phyloP scores from a whole-genome alignment of 2,888 invertebrate species.

The Hypolimnas misippus region DNA sequence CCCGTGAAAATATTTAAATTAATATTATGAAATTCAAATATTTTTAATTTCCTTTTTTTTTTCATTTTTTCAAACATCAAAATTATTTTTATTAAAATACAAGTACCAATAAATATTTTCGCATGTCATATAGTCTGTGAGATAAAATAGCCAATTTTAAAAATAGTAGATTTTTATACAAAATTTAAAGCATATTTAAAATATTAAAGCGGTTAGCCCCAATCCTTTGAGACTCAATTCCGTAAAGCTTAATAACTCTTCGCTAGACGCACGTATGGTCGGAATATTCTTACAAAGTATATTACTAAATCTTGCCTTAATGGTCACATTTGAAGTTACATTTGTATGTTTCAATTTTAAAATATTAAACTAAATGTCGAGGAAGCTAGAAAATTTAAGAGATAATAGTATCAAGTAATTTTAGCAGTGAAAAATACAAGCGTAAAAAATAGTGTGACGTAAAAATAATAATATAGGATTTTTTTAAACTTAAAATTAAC shows the following conservation, averaged over 20 bases:
- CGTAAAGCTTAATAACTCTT: constrained; percentile 24
- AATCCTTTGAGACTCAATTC: constrained; percentile 17
- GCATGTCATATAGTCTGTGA: too few species aligned
- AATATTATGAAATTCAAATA: too few species aligned
- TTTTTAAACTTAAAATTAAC: too few species aligned
- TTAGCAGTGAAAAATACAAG: too few species aligned
- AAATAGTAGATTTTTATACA: background rate
- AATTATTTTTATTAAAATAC: too few species aligned
- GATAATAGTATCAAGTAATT: background rate
- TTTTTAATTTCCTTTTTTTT: too few species aligned
- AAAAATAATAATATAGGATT: too few species aligned
- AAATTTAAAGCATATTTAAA: background rate
- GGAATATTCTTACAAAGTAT: constrained; percentile 27
- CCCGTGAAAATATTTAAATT: too few species aligned
- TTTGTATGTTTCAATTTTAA: constrained; percentile 15
- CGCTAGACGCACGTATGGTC: constrained; percentile 22
- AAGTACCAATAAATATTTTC: too few species aligned
- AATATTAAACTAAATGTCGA: background rate
- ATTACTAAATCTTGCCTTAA: constrained; percentile 28
- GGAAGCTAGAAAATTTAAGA: background rate
- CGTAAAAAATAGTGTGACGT: too few species aligned
- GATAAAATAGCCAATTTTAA: background rate
- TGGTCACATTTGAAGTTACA: constrained; percentile 22
- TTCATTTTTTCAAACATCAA: too few species aligned
- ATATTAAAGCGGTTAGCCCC: constrained; percentile 2